A percentile compares a stretch with the other conserved stretches of the same genome.
phyloP scores from a whole-genome alignment of 2,797 vertebrate species.

The Pangasius mekongensis region DNA sequence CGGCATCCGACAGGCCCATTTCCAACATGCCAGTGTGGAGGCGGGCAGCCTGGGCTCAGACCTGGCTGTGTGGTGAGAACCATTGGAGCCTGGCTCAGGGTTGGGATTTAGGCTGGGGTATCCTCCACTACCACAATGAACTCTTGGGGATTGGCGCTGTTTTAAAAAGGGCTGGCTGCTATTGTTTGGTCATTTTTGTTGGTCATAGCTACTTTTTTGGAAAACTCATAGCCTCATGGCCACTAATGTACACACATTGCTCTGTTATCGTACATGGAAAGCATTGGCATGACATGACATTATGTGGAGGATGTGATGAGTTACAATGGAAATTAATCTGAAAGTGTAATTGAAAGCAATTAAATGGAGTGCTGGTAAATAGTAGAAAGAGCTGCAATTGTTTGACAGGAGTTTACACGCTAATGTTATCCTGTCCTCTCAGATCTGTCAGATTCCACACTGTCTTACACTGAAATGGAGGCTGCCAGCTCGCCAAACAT shows the following conservation, averaged over 20 bases:
- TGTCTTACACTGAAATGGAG: slow-evolving; percentile 99
- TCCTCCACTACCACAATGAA: slow-evolving; percentile 30
- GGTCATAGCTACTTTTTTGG: not conserved
- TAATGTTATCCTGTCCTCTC: slow-evolving; percentile 52
- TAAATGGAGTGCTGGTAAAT: not conserved
- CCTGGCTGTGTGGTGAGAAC: slow-evolving; percentile 63
- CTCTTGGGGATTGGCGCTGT: slow-evolving; percentile 12
- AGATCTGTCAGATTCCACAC: slow-evolving; percentile 98
- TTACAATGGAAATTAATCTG: not conserved
- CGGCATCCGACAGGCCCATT: slow-evolving; percentile 77
- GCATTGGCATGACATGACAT: not conserved
- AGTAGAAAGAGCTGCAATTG: slow-evolving; percentile 21
- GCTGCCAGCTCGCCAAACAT: slow-evolving; percentile 89
- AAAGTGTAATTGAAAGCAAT: not conserved
- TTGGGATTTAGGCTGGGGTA: slow-evolving; percentile 47
- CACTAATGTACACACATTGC: not conserved
- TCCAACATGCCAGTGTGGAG: slow-evolving; percentile 78
- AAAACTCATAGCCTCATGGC: not conserved
- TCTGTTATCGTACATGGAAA: not conserved
- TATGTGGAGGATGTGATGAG: not conserved
- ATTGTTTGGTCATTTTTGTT: slow-evolving; percentile 20
- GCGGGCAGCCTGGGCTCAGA: slow-evolving; percentile 59
- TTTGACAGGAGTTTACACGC: slow-evolving; percentile 39
- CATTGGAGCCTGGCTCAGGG: slow-evolving; percentile 61
- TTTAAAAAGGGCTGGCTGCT: slow-evolving; percentile 17